These are phyloP conservation scores for Corythoichthys intestinalis DNA, from an alignment of 2,113 vertebrate species.

Conservation along the genomic window DNA sequence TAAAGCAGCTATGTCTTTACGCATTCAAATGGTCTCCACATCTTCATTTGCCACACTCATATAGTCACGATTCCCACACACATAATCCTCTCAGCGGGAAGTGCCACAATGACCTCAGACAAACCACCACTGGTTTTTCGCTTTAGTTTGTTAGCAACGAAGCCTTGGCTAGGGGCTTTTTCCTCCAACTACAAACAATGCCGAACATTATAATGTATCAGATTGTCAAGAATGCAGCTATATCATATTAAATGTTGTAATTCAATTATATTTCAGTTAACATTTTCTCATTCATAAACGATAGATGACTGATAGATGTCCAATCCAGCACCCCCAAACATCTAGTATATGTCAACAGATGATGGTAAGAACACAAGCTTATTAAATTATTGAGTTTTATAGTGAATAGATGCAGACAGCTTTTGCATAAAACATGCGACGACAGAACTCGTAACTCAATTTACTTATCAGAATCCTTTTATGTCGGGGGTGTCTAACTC, in stretches of 20 bases:
- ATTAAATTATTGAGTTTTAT: too few species aligned
- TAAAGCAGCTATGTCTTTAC: conserved; percentile 3
- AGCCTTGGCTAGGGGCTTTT: background rate
- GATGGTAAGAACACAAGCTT: too few species aligned
- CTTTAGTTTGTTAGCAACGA: background rate
- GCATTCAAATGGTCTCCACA: conserved; percentile 11
- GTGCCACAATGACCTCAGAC: conserved; percentile 33
- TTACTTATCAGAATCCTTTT: too few species aligned
- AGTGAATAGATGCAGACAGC: too few species aligned
- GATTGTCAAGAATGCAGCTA: background rate
- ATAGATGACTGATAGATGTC: too few species aligned
- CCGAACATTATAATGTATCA: background rate
- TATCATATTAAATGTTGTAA: background rate
- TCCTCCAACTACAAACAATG: background rate
- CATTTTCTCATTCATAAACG: background rate
- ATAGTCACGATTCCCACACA: conserved; percentile 18
- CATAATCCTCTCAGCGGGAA: conserved; percentile 16
- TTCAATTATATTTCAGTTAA: background rate
- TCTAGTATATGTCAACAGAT: too few species aligned
- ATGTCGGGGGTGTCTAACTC: too few species aligned
- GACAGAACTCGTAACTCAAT: too few species aligned
- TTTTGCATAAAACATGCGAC: too few species aligned
- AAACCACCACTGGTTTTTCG: background rate
- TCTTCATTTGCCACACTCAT: conserved; percentile 12
- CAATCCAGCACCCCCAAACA: too few species aligned